A percentile compares a stretch with the other conserved stretches of the same genome.
Conservation (phyloP, 2,113 vertebrate species). For the Dasyurus viverrinus region DNA sequence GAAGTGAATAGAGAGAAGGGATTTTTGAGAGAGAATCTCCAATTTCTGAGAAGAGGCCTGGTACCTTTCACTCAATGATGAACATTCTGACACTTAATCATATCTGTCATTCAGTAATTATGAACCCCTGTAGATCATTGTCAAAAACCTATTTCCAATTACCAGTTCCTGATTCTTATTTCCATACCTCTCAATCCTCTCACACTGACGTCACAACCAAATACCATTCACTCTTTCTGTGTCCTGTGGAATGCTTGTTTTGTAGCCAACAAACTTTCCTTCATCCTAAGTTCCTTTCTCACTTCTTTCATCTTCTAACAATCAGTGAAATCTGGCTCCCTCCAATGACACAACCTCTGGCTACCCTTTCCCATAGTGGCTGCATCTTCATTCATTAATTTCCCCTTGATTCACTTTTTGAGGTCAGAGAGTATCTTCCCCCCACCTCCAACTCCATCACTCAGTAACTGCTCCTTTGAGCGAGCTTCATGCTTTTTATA, state of each 20-base stretch:
- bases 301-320: not conserved
- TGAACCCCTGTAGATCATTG: not conserved
- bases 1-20: not conserved
- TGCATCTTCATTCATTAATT: not conserved
- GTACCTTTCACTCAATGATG: not conserved
- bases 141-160: not conserved
- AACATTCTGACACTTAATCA: not conserved
- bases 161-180: not conserved
- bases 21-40: not conserved
- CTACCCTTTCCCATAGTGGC: not conserved
- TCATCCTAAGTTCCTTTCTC: not conserved
- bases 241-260: not conserved
- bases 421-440: not conserved
- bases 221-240: not conserved
- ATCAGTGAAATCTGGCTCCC: not conserved
- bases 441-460: not conserved
- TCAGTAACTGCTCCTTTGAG: not conserved
- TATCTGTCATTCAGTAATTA: not conserved
- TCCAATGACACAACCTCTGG: not conserved
- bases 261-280: not conserved
- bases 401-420: not conserved
- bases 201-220: not conserved
- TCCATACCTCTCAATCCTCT: not conserved
- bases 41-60: not conserved
- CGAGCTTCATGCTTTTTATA: not conserved